Conservation (phyloP, 1,140 invertebrate genomes). For the Trialeurodes vaporariorum region DNA sequence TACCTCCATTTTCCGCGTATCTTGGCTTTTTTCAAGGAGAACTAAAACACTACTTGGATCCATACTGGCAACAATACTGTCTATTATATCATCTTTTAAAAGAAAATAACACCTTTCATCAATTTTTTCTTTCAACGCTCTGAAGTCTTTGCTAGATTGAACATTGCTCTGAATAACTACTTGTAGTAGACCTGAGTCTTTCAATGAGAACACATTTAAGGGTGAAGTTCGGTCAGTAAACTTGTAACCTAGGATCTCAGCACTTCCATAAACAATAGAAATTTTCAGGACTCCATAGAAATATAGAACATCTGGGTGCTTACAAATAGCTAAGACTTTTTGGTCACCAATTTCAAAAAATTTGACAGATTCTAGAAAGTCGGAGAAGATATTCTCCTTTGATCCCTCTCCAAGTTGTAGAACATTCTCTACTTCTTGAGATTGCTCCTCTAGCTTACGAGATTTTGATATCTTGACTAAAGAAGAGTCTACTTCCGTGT, state of each 20-base stretch:
- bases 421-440: background rate
- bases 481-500: background rate
- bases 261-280: background rate
- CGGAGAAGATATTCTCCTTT: background rate
- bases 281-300: background rate
- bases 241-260: background rate
- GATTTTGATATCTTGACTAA: background rate
- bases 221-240: background rate
- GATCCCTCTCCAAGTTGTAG: background rate
- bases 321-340: background rate
- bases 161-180: background rate
- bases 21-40: background rate
- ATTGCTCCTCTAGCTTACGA: background rate
- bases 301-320: background rate
- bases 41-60: background rate
- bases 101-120: background rate
- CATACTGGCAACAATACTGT: background rate
- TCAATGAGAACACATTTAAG: background rate
- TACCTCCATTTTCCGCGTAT: background rate
- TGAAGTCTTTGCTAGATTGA: background rate
- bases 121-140: background rate
- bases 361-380: background rate
- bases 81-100: background rate
- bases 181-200: background rate
- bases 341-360: background rate